Evolutionary conservation across 2,888 invertebrate species (phyloP), one percentile per base, ranked within the genome.

Genomic region (Allygus modestus): DNA sequence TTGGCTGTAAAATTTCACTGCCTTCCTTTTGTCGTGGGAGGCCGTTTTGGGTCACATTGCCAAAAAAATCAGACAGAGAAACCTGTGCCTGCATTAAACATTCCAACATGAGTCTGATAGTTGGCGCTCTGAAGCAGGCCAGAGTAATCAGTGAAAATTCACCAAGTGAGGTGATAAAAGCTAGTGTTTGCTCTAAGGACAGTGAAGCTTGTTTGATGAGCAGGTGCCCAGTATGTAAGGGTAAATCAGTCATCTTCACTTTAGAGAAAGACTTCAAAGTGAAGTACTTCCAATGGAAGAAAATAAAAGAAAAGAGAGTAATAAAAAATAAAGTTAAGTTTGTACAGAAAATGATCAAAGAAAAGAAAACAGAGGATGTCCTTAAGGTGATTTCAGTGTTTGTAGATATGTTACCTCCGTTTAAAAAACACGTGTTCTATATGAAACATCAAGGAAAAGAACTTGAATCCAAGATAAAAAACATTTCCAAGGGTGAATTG

Each of bases 321-420:
- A 81, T 71, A 69, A 82, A 86, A 79, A 65, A 83, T 41, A 20
- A 33, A 69, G 15, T 51, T n/a, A 51, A 69, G 75, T 28, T n/a
- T 28, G 0, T 81, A 65, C 37, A 73, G 20, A 31, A 17, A 33
- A 73, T 33, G 20, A 33, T 73, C 15, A 73, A 73, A 33, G 33
- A 31, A 37, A 73, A 37, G 37, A 33, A 37, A 20, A 20, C 37
- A 73, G 37, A 26, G 12, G 28, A 73, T 33, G 20, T 73, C 26
- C 28, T 15, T n/a, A 41, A 33, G 28, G 37, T 73, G 17, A 73
- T 28, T 17, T 11, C 20, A n/a, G 20, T n/a, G 20, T 41, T 73
- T 41, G 12, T 37, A 33, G 12, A 31, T 12, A 31, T 37, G 41
- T 37, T 73, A 17, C 26, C 33, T 73, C 15, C 15, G 37, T 73